Conservation (phyloP, 2,113 vertebrate species). For the Nerophis lumbriciformis region DNA sequence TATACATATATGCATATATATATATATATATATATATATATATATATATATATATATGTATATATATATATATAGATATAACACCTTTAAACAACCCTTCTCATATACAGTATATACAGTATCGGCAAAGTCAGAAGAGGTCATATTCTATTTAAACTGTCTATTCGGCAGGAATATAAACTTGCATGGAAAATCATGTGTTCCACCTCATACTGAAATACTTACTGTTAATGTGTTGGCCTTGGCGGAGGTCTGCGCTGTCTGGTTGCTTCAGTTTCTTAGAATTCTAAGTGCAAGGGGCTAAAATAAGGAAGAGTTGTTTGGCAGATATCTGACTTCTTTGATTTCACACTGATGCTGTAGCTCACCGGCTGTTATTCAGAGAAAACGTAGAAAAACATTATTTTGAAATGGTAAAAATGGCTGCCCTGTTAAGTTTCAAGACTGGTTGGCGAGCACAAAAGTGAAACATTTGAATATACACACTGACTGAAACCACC, state of each 20-base stretch:
- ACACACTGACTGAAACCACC: neutral
- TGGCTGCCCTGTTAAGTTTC: neutral
- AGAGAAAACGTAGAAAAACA: neutral
- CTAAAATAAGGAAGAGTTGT: neutral
- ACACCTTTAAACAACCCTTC: no score
- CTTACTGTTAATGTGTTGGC: neutral
- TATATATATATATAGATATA: no score
- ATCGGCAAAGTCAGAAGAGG: neutral
- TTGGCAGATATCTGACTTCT: constrained; percentile 6
- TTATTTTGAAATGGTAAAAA: neutral
- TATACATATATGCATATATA: no score
- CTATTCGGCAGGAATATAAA: neutral
- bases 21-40: no score
- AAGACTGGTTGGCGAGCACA: constrained; percentile 1
- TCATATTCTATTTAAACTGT: neutral
- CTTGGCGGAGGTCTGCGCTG: neutral
- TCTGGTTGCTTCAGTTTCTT: neutral
- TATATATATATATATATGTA: no score
- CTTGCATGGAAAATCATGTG: neutral
- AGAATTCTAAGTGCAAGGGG: neutral
- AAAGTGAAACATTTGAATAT: constrained; percentile 6
- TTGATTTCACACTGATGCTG: neutral
- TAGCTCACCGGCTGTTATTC: neutral
- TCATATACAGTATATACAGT: no score
- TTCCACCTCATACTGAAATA: neutral